Conservation (phyloP, 2,113 vertebrate species). For the Corythoichthys intestinalis region DNA sequence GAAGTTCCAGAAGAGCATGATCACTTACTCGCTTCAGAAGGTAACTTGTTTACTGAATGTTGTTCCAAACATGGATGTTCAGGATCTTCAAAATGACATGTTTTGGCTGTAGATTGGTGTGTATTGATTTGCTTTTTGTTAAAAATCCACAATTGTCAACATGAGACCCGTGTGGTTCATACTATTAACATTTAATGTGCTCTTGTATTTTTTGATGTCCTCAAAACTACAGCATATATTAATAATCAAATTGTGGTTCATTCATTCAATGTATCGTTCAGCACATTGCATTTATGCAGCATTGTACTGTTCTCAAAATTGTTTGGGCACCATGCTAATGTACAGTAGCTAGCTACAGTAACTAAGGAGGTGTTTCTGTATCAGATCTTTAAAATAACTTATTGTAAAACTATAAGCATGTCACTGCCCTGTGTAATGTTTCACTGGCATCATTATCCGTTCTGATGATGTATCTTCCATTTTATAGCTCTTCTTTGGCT, state of each 20-base stretch:
- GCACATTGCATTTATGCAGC: neutral
- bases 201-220: neutral
- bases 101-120: neutral
- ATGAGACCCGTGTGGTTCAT: neutral
- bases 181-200: neutral
- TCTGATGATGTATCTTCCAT: slow-evolving; percentile 17
- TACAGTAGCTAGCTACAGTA: neutral
- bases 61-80: neutral
- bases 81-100: neutral
- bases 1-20: neutral
- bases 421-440: neutral
- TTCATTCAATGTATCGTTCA: neutral
- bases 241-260: neutral
- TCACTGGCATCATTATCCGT: neutral
- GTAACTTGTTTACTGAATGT: neutral
- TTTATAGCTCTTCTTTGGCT: slow-evolving; percentile 81
- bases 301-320: neutral
- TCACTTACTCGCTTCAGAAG: neutral
- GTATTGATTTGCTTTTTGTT: neutral
- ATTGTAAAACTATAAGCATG: neutral
- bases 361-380: neutral
- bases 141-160: neutral
- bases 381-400: neutral
- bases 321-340: neutral
- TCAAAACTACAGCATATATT: neutral